Percentiles rank a stretch among this genome's conserved stretches.
Evolutionary conservation across 2,113 vertebrate genomes (phyloP).

Genomic region (Pleuronectes platessa): DNA sequence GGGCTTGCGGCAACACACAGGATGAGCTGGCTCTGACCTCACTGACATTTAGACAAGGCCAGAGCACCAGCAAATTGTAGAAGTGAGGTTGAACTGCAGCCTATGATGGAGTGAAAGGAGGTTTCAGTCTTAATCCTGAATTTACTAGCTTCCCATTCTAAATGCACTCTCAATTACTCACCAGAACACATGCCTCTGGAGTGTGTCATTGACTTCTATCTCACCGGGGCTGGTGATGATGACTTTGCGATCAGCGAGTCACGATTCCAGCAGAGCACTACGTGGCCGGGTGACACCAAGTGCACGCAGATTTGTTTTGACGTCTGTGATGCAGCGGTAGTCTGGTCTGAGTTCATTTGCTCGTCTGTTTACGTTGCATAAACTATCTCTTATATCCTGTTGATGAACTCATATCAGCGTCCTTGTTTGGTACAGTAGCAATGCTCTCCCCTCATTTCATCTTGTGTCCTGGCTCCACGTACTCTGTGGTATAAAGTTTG

Average conservation of each 20-base stretch:
- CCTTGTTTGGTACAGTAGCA: slow-evolving; percentile 22
- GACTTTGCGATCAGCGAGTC: slow-evolving; percentile 41
- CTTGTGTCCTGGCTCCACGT: background rate
- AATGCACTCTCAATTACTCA: slow-evolving; percentile 11
- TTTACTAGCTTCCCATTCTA: background rate
- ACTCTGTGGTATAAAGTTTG: background rate
- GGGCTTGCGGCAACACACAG: slow-evolving; percentile 41
- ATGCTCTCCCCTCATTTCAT: slow-evolving; percentile 4
- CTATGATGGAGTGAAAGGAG: background rate
- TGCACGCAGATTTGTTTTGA: slow-evolving; percentile 65
- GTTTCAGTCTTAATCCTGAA: background rate
- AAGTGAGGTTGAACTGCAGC: background rate
- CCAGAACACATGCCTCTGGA: slow-evolving; percentile 16
- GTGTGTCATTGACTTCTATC: slow-evolving; percentile 25
- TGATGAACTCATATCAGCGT: slow-evolving; percentile 34
- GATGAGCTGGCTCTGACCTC: slow-evolving; percentile 50
- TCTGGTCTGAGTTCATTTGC: slow-evolving; percentile 40
- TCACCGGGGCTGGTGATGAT: slow-evolving; percentile 10
- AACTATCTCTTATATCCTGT: slow-evolving; percentile 54
- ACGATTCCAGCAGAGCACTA: slow-evolving; percentile 18
- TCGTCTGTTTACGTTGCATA: slow-evolving; percentile 54
- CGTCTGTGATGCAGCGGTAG: slow-evolving; percentile 29
- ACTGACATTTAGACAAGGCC: slow-evolving; percentile 28
- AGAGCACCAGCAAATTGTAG: slow-evolving; percentile 13
- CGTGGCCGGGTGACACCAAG: slow-evolving; percentile 37